Percentiles rank a stretch among this genome's conserved stretches.
phyloP scores from a whole-genome alignment of 2,888 invertebrate species.

The Hoplodrina blanda region DNA sequence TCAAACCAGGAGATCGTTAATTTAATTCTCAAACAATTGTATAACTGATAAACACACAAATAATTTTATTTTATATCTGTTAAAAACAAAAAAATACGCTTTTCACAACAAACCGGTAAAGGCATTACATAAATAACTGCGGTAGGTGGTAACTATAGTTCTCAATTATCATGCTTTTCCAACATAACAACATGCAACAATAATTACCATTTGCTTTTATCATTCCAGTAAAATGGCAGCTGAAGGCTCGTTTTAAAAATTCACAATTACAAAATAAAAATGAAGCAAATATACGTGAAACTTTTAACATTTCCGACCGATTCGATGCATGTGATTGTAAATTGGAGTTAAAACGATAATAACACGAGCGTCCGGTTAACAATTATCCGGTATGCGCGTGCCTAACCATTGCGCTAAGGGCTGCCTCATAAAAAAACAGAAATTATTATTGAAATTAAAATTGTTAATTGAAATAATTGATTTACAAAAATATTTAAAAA shows the following conservation, averaged over 20 bases:
- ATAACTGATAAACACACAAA: too few relatives aligned
- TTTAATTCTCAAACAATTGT: too few relatives aligned
- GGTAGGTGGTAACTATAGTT: background rate
- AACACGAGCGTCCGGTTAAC: constrained; percentile 50
- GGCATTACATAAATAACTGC: background rate
- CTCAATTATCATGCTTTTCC: constrained; percentile 23
- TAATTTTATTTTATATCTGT: too few relatives aligned
- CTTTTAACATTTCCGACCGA: constrained; percentile 25
- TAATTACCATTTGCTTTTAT: constrained; percentile 42
- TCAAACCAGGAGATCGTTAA: too few relatives aligned
- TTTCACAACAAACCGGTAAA: background rate
- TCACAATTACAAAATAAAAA: constrained; percentile 33
- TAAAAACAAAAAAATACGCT: background rate
- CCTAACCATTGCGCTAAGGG: constrained; percentile 44
- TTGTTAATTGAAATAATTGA: too few relatives aligned
- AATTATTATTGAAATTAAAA: too few relatives aligned
- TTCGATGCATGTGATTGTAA: constrained; percentile 55
- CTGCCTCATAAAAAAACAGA: background rate
- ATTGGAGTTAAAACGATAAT: constrained; percentile 60
- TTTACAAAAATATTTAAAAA: too few relatives aligned
- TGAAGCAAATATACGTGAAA: constrained; percentile 23
- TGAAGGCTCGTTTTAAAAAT: constrained; percentile 33
- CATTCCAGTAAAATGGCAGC: constrained; percentile 8
- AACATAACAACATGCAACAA: constrained; percentile 15
- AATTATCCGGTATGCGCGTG: constrained; percentile 48